Percentiles rank a stretch among this genome's conserved stretches.
Evolutionary conservation across 2,888 invertebrate species (phyloP).

Genomic region (Heteromyza rotundicornis): DNA sequence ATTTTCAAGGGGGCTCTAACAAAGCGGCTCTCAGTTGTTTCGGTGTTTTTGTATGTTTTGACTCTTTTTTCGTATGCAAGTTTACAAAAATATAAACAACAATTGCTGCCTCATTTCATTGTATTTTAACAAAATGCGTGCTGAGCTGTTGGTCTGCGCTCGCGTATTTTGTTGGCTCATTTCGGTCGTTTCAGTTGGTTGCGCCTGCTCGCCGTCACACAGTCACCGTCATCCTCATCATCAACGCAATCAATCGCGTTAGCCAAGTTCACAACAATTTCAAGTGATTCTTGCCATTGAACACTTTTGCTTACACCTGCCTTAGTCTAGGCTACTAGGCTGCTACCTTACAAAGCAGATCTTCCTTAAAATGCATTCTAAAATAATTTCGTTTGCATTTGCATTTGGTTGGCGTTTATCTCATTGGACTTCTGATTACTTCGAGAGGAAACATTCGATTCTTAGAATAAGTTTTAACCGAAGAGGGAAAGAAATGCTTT

Average conservation of each 20-base stretch:
- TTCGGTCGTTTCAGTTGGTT: slow-evolving; percentile 46
- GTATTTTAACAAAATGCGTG: slow-evolving; percentile 28
- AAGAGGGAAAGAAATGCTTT: too few species aligned
- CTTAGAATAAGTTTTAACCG: too few species aligned
- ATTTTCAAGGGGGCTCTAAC: slow-evolving; percentile 5
- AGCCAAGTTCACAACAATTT: neutral
- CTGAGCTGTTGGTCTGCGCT: slow-evolving; percentile 8
- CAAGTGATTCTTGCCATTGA: neutral
- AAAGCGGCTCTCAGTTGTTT: neutral
- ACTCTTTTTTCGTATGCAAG: slow-evolving; percentile 3
- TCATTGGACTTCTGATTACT: too few species aligned
- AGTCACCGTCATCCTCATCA: neutral
- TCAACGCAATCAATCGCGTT: neutral
- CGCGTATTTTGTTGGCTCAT: slow-evolving; percentile 34
- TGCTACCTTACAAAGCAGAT: too few species aligned
- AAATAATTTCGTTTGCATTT: too few species aligned
- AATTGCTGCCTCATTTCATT: slow-evolving; percentile 23
- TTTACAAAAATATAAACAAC: neutral
- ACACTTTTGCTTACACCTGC: too few species aligned
- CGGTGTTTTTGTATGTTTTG: neutral
- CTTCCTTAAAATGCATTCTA: too few species aligned
- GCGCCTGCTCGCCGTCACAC: slow-evolving; percentile 45
- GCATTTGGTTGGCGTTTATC: too few species aligned
- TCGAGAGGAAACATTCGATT: too few species aligned
- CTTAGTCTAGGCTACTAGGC: too few species aligned